These are phyloP conservation scores for Oxyteleia sp. DNA, from an alignment of 2,888 invertebrate species.

Conservation along the genomic window DNA sequence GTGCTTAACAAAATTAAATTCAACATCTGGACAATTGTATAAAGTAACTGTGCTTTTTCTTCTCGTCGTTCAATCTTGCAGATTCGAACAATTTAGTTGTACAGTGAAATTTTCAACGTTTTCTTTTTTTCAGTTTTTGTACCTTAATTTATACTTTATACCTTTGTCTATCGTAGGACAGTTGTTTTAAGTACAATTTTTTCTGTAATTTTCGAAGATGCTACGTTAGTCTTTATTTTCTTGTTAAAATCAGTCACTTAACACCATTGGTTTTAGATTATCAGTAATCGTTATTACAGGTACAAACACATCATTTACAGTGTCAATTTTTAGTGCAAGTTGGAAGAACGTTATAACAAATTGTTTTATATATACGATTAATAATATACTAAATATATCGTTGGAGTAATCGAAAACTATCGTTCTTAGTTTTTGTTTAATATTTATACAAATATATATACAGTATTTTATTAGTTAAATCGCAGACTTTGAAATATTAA, in stretches of 20 bases:
- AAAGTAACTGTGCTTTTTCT: constrained; percentile 22
- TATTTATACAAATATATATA: constrained; percentile 53
- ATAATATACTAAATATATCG: constrained; percentile 46
- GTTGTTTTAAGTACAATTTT: constrained; percentile 26
- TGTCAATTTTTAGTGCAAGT: constrained; percentile 48
- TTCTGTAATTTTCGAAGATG: constrained; percentile 29
- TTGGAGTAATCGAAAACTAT: constrained; percentile 48
- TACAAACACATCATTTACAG: constrained; percentile 61
- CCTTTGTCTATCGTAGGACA: constrained; percentile 7
- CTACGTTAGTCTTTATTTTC: constrained; percentile 33
- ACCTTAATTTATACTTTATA: constrained; percentile 28
- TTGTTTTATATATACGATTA: constrained; percentile 23
- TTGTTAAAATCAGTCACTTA: constrained; percentile 56
- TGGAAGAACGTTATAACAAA: constrained; percentile 64
- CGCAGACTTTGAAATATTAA: constrained; percentile 44
- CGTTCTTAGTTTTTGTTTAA: constrained; percentile 39
- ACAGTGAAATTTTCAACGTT: constrained; percentile 5
- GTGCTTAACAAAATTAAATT: constrained; percentile 37
- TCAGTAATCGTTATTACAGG: constrained; percentile 47
- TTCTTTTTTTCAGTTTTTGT: constrained; percentile 3
- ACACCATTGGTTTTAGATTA: constrained; percentile 43
- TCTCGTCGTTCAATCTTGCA: not conserved
- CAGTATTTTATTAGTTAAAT: constrained; percentile 31
- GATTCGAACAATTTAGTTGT: constrained; percentile 16
- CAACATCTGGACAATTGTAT: constrained; percentile 37